Conservation (phyloP, 1,140 invertebrate species). For the Heliconius nattereri region DNA sequence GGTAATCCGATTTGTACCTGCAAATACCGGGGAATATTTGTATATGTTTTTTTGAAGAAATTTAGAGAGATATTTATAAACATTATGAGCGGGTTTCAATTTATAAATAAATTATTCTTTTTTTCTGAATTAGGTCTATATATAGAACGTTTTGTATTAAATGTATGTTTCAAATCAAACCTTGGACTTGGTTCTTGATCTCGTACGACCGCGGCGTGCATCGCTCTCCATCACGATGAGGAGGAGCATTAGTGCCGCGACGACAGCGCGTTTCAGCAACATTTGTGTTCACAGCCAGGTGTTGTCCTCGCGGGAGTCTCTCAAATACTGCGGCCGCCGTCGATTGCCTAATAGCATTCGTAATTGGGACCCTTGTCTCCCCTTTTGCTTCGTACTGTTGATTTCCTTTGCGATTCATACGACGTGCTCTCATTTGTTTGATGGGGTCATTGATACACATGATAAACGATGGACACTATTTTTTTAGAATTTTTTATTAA, state of each 20-base stretch:
- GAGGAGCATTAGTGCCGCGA: conserved; percentile 34
- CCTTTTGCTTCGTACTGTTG: conserved; percentile 48
- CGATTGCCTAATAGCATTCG: conserved; percentile 72
- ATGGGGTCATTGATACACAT: conserved; percentile 40
- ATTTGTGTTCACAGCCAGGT: conserved; percentile 46
- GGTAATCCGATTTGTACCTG: conserved; percentile 91
- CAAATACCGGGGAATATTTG: background rate
- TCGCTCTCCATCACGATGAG: conserved; percentile 53
- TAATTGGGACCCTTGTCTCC: conserved; percentile 66
- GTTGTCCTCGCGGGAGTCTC: conserved; percentile 44
- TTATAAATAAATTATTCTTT: too few relatives aligned
- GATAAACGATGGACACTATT: conserved; percentile 27
- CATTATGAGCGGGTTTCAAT: too few relatives aligned
- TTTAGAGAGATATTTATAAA: background rate
- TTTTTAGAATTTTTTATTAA: background rate
- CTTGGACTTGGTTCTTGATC: conserved; percentile 87
- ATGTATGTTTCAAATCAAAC: conserved; percentile 46
- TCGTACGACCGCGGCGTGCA: conserved; percentile 83
- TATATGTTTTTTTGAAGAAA: too few relatives aligned
- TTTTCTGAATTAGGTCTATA: too few relatives aligned
- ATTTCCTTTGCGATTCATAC: conserved; percentile 65
- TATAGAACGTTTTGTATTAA: too few relatives aligned
- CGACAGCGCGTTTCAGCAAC: conserved; percentile 48
- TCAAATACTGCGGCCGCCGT: conserved; percentile 47
- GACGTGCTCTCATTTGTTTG: conserved; percentile 31